A percentile compares a stretch with the other conserved stretches of the same genome.
Evolutionary conservation across 2,797 vertebrate genomes (phyloP).

Genomic region (Acropternis orthonyx): DNA sequence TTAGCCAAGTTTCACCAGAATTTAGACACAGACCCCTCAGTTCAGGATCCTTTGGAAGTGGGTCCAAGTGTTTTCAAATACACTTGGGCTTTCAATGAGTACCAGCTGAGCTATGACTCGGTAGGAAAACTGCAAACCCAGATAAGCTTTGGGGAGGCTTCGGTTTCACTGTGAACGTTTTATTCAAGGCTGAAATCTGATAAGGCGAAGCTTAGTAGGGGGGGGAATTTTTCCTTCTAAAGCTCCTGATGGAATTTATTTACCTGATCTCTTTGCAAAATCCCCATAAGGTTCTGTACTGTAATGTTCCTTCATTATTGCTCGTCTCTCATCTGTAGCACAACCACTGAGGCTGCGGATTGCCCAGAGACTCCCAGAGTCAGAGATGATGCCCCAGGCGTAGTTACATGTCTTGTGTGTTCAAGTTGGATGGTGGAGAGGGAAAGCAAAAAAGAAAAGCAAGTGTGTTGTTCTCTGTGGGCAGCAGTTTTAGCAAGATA

Average conservation of each 20-base stretch:
- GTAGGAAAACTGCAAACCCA: neutral
- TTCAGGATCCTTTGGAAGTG: neutral
- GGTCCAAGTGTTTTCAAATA: neutral
- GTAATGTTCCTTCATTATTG: neutral
- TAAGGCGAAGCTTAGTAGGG: neutral
- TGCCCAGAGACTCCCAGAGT: neutral
- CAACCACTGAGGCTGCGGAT: neutral
- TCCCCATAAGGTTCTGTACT: neutral
- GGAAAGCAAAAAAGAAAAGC: neutral
- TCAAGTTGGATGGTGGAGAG: neutral
- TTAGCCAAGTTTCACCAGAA: neutral
- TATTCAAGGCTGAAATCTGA: slow-evolving; percentile 6
- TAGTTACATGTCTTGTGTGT: neutral
- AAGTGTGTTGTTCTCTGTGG: neutral
- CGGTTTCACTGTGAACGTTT: neutral
- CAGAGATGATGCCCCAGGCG: neutral
- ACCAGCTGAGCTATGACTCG: neutral
- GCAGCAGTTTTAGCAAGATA: neutral
- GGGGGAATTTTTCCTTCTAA: neutral
- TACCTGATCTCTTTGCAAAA: neutral
- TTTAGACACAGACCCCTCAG: neutral
- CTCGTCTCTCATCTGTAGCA: slow-evolving; percentile 5
- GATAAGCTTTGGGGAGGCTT: neutral
- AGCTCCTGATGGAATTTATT: slow-evolving; percentile 23
- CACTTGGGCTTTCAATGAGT: neutral